These are phyloP conservation scores for Scartelaos histophorus DNA, from an alignment of 2,113 vertebrate genomes.

Conservation along the genomic window DNA sequence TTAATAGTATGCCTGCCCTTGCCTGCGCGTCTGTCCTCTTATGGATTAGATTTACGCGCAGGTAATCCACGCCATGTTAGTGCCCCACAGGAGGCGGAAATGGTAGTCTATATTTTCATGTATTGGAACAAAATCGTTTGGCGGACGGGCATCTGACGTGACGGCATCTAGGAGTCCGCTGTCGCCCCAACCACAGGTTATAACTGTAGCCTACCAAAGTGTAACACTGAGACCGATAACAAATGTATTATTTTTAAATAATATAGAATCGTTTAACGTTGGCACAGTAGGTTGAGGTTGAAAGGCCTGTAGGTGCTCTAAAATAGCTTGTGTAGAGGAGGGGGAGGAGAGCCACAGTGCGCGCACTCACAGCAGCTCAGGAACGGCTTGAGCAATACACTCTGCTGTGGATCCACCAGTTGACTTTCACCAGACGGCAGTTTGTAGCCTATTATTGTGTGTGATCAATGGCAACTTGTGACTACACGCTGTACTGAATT, in stretches of 20 bases:
- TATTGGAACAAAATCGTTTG: not conserved
- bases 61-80: not conserved
- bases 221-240: not conserved
- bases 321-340: slow-evolving; percentile 46
- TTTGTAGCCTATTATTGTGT: not conserved
- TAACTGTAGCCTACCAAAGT: not conserved
- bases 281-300: slow-evolving; percentile 11
- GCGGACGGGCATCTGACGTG: not conserved
- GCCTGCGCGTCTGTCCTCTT: not conserved
- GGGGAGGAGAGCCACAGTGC: slow-evolving; percentile 21
- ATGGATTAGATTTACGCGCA: not conserved
- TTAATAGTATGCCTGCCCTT: not conserved
- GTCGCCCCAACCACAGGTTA: not conserved
- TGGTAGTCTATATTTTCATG: not conserved
- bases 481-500: not conserved
- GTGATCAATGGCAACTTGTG: not conserved
- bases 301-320: slow-evolving; percentile 43
- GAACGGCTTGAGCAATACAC: slow-evolving; percentile 2
- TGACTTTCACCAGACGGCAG: not conserved
- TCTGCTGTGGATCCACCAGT: not conserved
- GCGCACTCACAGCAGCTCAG: slow-evolving; percentile 10
- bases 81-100: not conserved
- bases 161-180: not conserved
- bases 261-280: not conserved
- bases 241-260: not conserved